These are phyloP conservation scores for Tholera decimalis DNA, from an alignment of 2,888 invertebrate genomes.

Conservation along the genomic window DNA sequence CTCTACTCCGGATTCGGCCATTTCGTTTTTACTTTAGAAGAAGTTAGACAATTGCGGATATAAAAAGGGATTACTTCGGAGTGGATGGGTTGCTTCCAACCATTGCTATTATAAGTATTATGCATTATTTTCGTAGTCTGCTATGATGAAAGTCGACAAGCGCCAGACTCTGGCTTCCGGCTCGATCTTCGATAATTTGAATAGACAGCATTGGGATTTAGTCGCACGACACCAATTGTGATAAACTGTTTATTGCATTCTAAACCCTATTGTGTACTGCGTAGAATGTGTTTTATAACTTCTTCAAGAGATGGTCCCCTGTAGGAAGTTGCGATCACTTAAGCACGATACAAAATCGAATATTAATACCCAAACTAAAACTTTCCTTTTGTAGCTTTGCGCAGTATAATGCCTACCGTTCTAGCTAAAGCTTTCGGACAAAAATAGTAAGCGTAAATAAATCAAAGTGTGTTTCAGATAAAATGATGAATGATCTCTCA, in stretches of 20 bases:
- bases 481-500: constrained; percentile 53
- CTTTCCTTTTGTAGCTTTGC: constrained; percentile 19
- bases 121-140: constrained; percentile 9
- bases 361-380: constrained; percentile 37
- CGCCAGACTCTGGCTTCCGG: constrained; percentile 36
- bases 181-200: constrained; percentile 53
- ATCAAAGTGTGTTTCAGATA: constrained; percentile 44
- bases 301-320: constrained; percentile 13
- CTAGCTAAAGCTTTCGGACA: constrained; percentile 13
- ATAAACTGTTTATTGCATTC: constrained; percentile 32
- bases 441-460: constrained; percentile 38
- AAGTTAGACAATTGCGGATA: background rate
- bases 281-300: constrained; percentile 14
- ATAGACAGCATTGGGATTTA: constrained; percentile 50
- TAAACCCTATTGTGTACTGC: constrained; percentile 23
- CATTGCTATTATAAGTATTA: background rate
- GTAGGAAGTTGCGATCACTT: constrained; percentile 35
- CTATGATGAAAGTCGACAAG: constrained; percentile 34
- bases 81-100: background rate
- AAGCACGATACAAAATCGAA: constrained; percentile 27
- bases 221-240: constrained; percentile 48
- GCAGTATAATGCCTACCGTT: constrained; percentile 3
- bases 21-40: background rate
- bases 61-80: background rate
- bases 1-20: background rate